Evolutionary conservation across 2,888 invertebrate species (phyloP).

Genomic region (Marronus borbonicus): DNA sequence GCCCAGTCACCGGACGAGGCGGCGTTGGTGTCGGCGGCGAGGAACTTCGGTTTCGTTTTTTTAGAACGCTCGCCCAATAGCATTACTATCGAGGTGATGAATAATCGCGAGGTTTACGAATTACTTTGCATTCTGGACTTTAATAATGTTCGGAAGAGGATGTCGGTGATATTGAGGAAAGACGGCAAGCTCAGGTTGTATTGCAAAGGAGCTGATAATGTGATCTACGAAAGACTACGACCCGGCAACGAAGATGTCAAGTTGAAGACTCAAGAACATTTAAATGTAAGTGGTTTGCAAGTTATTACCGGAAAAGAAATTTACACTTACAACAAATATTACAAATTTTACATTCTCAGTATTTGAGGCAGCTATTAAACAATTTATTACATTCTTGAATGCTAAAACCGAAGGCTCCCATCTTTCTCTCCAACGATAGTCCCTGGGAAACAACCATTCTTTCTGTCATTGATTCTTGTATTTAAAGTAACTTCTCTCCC

Average conservation of each 20-base stretch:
- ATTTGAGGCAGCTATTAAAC: no score
- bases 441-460: no score
- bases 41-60: constrained; percentile 99
- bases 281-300: constrained; percentile 82
- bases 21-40: constrained; percentile 96
- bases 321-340: neutral
- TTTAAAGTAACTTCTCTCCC: no score
- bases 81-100: constrained; percentile 93
- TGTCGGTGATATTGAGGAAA: constrained; percentile 95
- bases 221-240: constrained; percentile 94
- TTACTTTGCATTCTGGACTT: constrained; percentile 98
- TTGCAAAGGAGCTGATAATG: constrained; percentile 99
- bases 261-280: constrained; percentile 90
- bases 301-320: neutral
- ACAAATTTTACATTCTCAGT: no score
- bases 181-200: constrained; percentile 89
- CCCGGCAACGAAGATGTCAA: constrained; percentile 83
- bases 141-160: constrained; percentile 98
- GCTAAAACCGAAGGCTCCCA: no score
- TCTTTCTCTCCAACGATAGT: no score
- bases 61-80: constrained; percentile 93
- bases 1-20: constrained; percentile 99
- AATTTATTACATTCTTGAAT: no score
- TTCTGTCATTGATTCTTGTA: no score
- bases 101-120: constrained; percentile 90